Evolutionary conservation across 1,140 invertebrate genomes (phyloP).

Genomic region (Diorhabda elongata): DNA sequence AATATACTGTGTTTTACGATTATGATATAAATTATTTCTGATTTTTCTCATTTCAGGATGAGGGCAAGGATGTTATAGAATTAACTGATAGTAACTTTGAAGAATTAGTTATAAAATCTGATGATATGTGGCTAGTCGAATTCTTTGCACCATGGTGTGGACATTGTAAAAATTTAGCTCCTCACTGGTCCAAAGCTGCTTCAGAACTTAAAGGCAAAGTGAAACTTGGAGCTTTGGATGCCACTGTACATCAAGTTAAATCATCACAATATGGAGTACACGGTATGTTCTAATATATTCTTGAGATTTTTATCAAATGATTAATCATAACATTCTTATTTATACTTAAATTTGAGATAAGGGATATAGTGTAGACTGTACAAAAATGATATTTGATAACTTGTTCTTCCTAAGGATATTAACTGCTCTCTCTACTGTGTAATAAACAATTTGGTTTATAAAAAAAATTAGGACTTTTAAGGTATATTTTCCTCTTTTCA

Average conservation of each 20-base stretch:
- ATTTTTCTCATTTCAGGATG: conserved; percentile 32
- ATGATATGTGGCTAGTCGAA: conserved; percentile 94
- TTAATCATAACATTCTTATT: no score
- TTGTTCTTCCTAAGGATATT: no score
- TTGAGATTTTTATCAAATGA: no score
- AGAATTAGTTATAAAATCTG: conserved; percentile 80
- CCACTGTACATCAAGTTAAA: conserved; percentile 83
- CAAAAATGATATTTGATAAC: no score
- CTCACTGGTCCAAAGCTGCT: conserved; percentile 92
- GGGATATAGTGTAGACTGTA: no score
- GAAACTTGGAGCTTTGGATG: conserved; percentile 94
- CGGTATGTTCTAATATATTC: conserved; percentile 44
- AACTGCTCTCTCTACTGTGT: no score
- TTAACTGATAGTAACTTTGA: conserved; percentile 95
- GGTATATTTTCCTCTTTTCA: no score
- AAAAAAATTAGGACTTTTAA: no score
- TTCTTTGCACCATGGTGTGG: conserved; percentile 98
- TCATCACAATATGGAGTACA: conserved; percentile 74
- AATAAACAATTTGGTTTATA: no score
- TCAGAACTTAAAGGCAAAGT: conserved; percentile 57
- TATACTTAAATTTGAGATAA: no score
- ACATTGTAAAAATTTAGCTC: conserved; percentile 94
- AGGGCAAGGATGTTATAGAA: conserved; percentile 76
- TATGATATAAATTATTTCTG: background rate
- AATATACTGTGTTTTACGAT: background rate